Percentiles rank a stretch among this genome's conserved stretches.
These are phyloP conservation scores for Mustela lutreola DNA, from an alignment of 2,113 vertebrate species.

Conservation along the genomic window DNA sequence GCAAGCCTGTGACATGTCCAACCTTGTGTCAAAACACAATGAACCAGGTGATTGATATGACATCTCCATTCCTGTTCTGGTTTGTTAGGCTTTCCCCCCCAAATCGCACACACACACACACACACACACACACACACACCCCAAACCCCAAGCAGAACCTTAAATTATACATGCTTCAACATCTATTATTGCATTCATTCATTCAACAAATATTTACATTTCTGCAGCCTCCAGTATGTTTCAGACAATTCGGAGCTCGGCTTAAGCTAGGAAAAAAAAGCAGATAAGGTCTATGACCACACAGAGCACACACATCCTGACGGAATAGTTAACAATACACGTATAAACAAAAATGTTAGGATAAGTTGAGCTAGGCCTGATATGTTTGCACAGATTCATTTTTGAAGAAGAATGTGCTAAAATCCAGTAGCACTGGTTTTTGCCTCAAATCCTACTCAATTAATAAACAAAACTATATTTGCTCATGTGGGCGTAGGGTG, in stretches of 20 bases:
- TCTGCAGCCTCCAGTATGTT: neutral
- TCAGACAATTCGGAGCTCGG: neutral
- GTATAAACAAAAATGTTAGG: neutral
- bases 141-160: neutral
- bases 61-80: neutral
- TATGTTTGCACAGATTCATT: neutral
- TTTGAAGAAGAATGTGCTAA: neutral
- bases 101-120: neutral
- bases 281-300: neutral
- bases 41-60: neutral
- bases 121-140: neutral
- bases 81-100: neutral
- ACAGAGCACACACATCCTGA: neutral
- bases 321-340: neutral
- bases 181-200: neutral
- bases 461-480: neutral
- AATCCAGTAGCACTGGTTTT: neutral
- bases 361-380: neutral
- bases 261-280: neutral
- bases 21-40: neutral
- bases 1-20: neutral
- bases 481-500: neutral
- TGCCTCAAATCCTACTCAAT: neutral
- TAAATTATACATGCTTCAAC: neutral
- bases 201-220: slow-evolving; percentile 26